These are phyloP conservation scores for Allophyes oxyacanthae DNA, from an alignment of 2,888 invertebrate genomes.

Conservation along the genomic window DNA sequence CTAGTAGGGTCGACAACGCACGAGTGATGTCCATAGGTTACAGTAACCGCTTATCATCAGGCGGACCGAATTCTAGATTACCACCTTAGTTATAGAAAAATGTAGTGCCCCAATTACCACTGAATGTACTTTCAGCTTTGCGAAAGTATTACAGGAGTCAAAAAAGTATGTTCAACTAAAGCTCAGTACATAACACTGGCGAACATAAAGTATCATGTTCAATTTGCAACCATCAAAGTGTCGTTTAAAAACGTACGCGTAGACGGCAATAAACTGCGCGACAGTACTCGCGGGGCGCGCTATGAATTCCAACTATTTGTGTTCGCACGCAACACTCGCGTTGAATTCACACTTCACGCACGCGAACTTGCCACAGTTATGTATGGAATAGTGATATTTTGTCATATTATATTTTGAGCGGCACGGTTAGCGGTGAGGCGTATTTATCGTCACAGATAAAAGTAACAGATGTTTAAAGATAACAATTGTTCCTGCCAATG, in stretches of 20 bases:
- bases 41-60: too few relatives aligned
- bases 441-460: too few relatives aligned
- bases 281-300: slow-evolving; percentile 56
- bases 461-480: too few relatives aligned
- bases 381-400: slow-evolving; percentile 9
- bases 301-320: slow-evolving; percentile 61
- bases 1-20: too few relatives aligned
- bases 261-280: slow-evolving; percentile 55
- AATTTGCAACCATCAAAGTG: slow-evolving; percentile 57
- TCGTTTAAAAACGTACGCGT: slow-evolving; percentile 56
- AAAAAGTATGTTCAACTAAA: slow-evolving; percentile 38
- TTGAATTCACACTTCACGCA: slow-evolving; percentile 45
- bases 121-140: too few relatives aligned
- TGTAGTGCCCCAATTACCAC: too few relatives aligned
- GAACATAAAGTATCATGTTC: slow-evolving; percentile 56
- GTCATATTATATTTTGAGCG: background rate
- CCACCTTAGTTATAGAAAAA: too few relatives aligned
- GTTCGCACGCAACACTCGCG: slow-evolving; percentile 52
- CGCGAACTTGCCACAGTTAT: slow-evolving; percentile 34
- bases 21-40: too few relatives aligned
- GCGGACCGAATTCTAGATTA: too few relatives aligned
- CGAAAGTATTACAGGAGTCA: slow-evolving; percentile 20
- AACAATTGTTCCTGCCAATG: too few relatives aligned
- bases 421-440: too few relatives aligned
- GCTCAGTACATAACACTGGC: slow-evolving; percentile 42